Conservation (phyloP, 2,888 invertebrate genomes). For the Laspeyria flexula region DNA sequence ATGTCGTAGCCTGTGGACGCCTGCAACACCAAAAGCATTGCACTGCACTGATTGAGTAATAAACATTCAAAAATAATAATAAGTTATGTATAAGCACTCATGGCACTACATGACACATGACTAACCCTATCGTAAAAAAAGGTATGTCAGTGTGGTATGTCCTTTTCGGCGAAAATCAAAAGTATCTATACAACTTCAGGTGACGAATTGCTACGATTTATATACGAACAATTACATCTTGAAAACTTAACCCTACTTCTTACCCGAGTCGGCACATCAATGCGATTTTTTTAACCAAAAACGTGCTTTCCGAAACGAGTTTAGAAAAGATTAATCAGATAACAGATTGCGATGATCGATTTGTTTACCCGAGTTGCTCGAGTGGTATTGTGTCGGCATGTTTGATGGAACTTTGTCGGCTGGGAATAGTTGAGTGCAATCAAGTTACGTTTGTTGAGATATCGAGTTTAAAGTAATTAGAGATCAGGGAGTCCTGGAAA, state of each 20-base stretch:
- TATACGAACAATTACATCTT: neutral
- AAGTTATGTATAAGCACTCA: too few relatives aligned
- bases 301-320: conserved; percentile 26
- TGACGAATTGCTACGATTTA: neutral
- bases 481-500: neutral
- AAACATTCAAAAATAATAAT: too few relatives aligned
- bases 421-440: conserved; percentile 19
- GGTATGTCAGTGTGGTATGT: too few relatives aligned
- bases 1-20: too few relatives aligned
- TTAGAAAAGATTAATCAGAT: conserved; percentile 44
- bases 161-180: neutral
- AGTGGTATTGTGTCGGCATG: conserved; percentile 35
- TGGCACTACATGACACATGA: too few relatives aligned
- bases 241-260: neutral
- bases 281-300: conserved; percentile 6
- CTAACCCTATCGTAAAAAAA: too few relatives aligned
- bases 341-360: conserved; percentile 53
- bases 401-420: conserved; percentile 19
- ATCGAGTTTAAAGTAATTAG: neutral
- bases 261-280: neutral
- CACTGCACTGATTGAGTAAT: too few relatives aligned
- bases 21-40: too few relatives aligned
- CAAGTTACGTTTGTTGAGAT: conserved; percentile 13
- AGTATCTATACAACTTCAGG: neutral
- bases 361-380: conserved; percentile 35